Evolutionary conservation across 2,888 invertebrate genomes (phyloP), one percentile per base, ranked within the genome.

Genomic region (Cloeon dipterum): DNA sequence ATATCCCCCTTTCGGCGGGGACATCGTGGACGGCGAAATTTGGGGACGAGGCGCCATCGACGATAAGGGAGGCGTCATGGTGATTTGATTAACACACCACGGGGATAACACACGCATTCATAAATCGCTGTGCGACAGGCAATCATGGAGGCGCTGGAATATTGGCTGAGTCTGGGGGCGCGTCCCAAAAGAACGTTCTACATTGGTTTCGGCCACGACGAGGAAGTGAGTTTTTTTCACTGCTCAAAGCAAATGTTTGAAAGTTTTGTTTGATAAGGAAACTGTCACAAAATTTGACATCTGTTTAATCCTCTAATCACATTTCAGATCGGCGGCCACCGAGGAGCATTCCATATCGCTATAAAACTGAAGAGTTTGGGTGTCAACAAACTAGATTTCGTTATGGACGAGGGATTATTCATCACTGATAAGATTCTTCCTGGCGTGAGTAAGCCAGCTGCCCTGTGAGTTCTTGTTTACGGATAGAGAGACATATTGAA

Each of bases 201-300:
- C 45, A 42, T 62, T 8, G 59, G 54, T 4, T 58, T 59, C 48
- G 62, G 62, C 4, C 61, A 62, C 46, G 61, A 62, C 48, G 61
- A 62, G 46, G 62, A 62, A 50, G 61, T 58, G 23, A 7, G 16
- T n/a, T n/a, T n/a, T n/a, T n/a, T n/a, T n/a, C n/a, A n/a, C n/a
- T n/a, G n/a, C n/a, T n/a, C n/a, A n/a, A n/a, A n/a, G n/a, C n/a
- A n/a, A n/a, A n/a, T n/a, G n/a, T n/a, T n/a, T n/a, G n/a, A n/a
- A n/a, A n/a, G n/a, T n/a, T n/a, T n/a, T n/a, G n/a, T n/a, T n/a
- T n/a, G n/a, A n/a, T n/a, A n/a, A n/a, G n/a, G n/a, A n/a, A n/a
- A n/a, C n/a, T n/a, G n/a, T n/a, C n/a, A n/a, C n/a, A n/a, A n/a
- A n/a, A n/a, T n/a, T n/a, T n/a, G n/a, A n/a, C n/a, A n/a, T n/a